Evolutionary conservation across 2,888 invertebrate species (phyloP).

Genomic region (Diarsia mendica): DNA sequence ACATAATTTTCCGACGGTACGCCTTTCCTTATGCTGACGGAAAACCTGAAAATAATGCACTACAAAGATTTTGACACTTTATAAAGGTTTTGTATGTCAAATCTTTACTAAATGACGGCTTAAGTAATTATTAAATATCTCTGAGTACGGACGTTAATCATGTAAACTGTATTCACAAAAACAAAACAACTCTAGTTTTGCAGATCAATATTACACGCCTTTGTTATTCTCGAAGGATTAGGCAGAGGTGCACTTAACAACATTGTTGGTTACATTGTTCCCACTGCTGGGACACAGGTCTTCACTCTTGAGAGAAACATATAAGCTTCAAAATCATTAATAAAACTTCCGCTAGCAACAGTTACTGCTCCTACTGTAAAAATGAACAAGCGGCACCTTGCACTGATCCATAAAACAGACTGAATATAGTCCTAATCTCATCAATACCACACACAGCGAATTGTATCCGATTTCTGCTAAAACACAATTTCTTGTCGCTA

Average conservation of each 20-base stretch:
- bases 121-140: no score
- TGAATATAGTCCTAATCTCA: neutral
- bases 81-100: no score
- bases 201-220: neutral
- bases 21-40: neutral
- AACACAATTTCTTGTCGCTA: slow-evolving; percentile 44
- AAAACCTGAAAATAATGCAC: no score
- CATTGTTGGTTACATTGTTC: neutral
- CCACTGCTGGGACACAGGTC: neutral
- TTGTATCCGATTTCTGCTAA: slow-evolving; percentile 17
- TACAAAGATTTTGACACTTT: no score
- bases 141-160: no score
- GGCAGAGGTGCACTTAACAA: neutral
- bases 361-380: neutral
- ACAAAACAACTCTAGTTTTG: neutral
- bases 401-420: neutral
- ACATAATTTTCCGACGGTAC: neutral
- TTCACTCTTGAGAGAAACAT: neutral
- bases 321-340: neutral
- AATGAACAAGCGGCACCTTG: neutral
- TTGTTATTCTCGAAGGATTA: no score
- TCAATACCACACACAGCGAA: neutral
- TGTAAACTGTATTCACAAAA: no score
- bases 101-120: no score
- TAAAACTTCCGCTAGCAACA: neutral